Percentiles rank a stretch among this genome's conserved stretches.
phyloP scores from a whole-genome alignment of 2,113 vertebrate genomes.

The Octodon degus region DNA sequence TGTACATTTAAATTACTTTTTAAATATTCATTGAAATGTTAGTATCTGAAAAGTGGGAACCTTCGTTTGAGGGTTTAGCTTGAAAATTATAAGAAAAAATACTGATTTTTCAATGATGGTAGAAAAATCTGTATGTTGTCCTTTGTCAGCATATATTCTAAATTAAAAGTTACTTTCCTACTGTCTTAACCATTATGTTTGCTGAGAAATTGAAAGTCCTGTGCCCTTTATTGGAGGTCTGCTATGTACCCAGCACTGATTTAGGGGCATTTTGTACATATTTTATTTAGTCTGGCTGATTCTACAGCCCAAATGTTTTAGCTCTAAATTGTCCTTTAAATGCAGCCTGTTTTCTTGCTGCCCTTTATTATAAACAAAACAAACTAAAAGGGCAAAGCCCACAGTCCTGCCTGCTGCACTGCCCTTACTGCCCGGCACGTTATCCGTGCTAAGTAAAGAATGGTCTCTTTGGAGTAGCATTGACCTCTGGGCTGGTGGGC shows the following conservation, averaged over 20 bases:
- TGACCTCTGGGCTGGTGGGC: neutral
- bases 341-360: neutral
- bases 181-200: neutral
- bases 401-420: neutral
- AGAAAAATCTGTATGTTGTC: neutral
- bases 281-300: neutral
- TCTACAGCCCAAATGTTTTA: slow-evolving; percentile 9
- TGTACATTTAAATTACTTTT: slow-evolving; percentile 45
- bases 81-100: neutral
- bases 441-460: neutral
- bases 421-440: neutral
- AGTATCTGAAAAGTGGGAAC: neutral
- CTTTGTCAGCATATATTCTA: neutral
- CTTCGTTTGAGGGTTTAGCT: too few relatives aligned
- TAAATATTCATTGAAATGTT: neutral
- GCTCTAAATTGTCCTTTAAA: slow-evolving; percentile 58
- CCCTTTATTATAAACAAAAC: slow-evolving; percentile 18
- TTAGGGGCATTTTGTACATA: neutral
- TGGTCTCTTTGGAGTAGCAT: neutral
- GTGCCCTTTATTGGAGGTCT: neutral
- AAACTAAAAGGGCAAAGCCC: neutral
- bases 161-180: neutral
- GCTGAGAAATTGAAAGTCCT: neutral
- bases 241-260: neutral
- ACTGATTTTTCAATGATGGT: neutral